Evolutionary conservation across 2,797 vertebrate genomes (phyloP), one percentile per base, ranked within the genome.

Genomic region (Eupleurogrammus muticus): DNA sequence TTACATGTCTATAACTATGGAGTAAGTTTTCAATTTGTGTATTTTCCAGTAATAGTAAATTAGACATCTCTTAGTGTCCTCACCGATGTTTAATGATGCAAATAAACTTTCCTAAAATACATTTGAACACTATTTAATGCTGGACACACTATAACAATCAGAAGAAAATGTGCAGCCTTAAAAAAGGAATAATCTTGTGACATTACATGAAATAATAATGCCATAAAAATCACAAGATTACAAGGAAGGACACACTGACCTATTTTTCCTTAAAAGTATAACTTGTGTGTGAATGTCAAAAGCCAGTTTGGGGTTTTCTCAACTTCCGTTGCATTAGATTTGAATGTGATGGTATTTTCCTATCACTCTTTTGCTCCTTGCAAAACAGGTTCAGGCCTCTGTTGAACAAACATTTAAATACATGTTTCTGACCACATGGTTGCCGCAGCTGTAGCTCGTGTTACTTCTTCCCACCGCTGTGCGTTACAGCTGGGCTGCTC

Each of bases 401-500:
- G 13, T 21, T 66, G 17, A 2, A 2, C 57, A 24, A 20, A 42
- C 10, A 11, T 35, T 21, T 28, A 28, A 28, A 28, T 28, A 28
- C 28, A 28, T 6, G 11, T 20, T 13, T 52, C 2, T 55, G 35
- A 4, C 13, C 59, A 40, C 11, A 16, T 52, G 52, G 57, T 48
- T 1, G 19, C 7, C 20, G 57, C 72, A 77, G 80, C 78, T 52
- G 80, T 5, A 6, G 62, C 48, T 53, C 0, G 12, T 48, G 32
- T 12, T 17, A 19, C 51, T 20, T 48, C 11, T 52, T 77, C 78
- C 54, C 61, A 42, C 28, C 0, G n/a, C 52, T 24, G 36, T 34
- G 36, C 12, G 19, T 17, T 68, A 21, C 53, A 62, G 12, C 17
- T 50, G 13, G 38, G 38, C 14, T 16, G 38, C 14, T 3, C 3